Conservation (phyloP, 2,888 invertebrate genomes). For the Caprella mutica region DNA sequence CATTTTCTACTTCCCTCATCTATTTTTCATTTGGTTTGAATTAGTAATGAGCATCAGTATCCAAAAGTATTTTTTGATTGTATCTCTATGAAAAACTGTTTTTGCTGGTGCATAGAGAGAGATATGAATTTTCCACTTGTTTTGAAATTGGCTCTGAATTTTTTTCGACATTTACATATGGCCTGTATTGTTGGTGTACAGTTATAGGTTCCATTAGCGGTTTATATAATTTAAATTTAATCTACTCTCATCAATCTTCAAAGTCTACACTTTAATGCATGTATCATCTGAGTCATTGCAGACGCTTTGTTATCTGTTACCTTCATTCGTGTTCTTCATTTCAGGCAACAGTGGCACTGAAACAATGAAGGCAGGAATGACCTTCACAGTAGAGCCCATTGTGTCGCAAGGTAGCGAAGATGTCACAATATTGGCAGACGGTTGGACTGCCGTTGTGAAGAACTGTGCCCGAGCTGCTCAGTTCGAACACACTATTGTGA, state of each 20-base stretch:
- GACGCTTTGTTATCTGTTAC: too few species aligned
- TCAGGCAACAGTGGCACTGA: slow-evolving; percentile 35
- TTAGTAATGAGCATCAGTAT: too few species aligned
- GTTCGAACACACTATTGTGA: slow-evolving; percentile 78
- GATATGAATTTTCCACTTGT: neutral
- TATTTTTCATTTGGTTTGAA: too few species aligned
- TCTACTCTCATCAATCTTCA: neutral
- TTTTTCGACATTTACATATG: neutral
- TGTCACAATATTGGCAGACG: slow-evolving; percentile 62
- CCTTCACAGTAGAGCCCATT: slow-evolving; percentile 88
- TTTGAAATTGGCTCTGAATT: neutral
- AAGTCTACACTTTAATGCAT: too few species aligned
- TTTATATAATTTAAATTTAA: neutral
- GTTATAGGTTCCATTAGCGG: too few species aligned
- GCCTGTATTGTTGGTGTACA: neutral
- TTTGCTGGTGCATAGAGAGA: neutral
- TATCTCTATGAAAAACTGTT: slow-evolving; percentile 7
- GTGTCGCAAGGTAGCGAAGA: slow-evolving; percentile 50
- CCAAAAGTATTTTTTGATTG: too few species aligned
- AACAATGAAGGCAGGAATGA: slow-evolving; percentile 73
- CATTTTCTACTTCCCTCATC: too few species aligned
- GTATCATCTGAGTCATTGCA: too few species aligned
- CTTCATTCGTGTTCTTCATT: neutral
- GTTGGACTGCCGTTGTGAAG: slow-evolving; percentile 79
- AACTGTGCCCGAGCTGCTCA: slow-evolving; percentile 77